Base-by-base conservation (phyloP, 2,113 vertebrate species). In the Coreoperca whiteheadi region DNA sequence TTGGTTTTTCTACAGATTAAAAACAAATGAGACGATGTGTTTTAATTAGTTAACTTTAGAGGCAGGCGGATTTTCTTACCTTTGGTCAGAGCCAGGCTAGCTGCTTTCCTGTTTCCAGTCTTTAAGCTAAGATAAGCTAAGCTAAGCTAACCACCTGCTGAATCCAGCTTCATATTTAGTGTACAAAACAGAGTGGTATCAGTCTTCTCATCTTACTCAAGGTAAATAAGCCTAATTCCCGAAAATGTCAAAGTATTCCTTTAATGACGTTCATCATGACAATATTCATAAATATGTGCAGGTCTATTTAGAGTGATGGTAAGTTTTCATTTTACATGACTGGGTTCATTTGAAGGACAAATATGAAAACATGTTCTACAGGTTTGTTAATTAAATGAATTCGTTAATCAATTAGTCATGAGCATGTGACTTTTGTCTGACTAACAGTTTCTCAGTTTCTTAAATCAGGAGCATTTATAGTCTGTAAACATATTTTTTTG, bases 401-500 rank as follows among this genome's bases (percentile, higher is more conserved):
- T 74, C 8, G 32, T 43, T n/a, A 25, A 8, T 53, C 10, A 41
- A 9, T n/a, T 41, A 56, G 23, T 60, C 60, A 59, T 25, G 21
- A 12, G 21, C 15, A 61, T 43, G n/a, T 63, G 66, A 67, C 16
- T 43, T 71, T 60, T 79, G 34, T 57, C 16, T 9, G 25, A 39
- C 28, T n/a, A 57, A 56, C 25, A 46, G 18, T 66, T 75, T 43
- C 12, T 73, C 25, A 46, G 18, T 66, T 75, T 43, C 12, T 73
- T 48, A 53, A 71, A 59, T 73, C 46, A 70, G 32, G 16, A 53
- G n/a, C 37, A 30, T 20, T 71, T 37, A 51, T 50, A 37, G 20
- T 46, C 63, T 64, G 74, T 53, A 76, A 84, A 82, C 50, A 74
- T 34, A 25, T 77, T 83, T 61, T 53, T 79, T 64, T 69, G 51